phyloP scores from a whole-genome alignment of 2,888 invertebrate species.

The Neoscelio sp. region DNA sequence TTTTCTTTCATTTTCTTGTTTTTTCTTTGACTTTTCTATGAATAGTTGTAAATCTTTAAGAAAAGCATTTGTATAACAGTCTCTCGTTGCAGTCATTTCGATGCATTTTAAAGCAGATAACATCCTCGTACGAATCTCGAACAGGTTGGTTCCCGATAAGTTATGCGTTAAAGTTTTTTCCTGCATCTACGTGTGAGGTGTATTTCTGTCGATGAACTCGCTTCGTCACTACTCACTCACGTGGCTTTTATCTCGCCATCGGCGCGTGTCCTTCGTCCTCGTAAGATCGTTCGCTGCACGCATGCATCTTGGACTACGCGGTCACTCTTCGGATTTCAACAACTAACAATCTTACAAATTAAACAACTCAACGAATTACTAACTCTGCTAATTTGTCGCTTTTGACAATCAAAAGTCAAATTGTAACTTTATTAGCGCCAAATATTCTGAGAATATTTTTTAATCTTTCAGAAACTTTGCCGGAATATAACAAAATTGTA shows the following conservation, averaged over 20 bases:
- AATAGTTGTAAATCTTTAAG: too few relatives aligned
- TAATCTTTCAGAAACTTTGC: too few relatives aligned
- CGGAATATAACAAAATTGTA: too few relatives aligned
- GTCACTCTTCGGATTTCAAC: conserved; percentile 2
- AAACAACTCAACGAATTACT: too few relatives aligned
- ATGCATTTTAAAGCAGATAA: conserved; percentile 36
- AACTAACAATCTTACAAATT: conserved; percentile 2
- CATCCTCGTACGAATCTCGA: conserved; percentile 45
- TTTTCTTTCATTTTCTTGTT: too few relatives aligned
- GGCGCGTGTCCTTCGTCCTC: conserved; percentile 70
- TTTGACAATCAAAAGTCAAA: too few relatives aligned
- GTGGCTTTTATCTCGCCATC: conserved; percentile 66
- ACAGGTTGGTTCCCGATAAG: conserved; percentile 53
- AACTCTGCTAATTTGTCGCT: too few relatives aligned
- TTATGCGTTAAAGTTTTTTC: conserved; percentile 50
- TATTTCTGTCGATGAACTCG: conserved; percentile 77
- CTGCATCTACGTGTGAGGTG: conserved; percentile 40
- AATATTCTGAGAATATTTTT: too few relatives aligned
- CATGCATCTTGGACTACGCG: conserved; percentile 26
- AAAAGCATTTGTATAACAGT: conserved; percentile 1
- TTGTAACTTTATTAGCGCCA: too few relatives aligned
- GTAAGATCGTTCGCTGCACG: conserved; percentile 36
- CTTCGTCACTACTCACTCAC: conserved; percentile 69
- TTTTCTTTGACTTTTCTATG: too few relatives aligned
- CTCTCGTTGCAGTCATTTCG: conserved; percentile 26